These are phyloP conservation scores for Xylocampa areola DNA, from an alignment of 2,888 invertebrate species.

Conservation along the genomic window DNA sequence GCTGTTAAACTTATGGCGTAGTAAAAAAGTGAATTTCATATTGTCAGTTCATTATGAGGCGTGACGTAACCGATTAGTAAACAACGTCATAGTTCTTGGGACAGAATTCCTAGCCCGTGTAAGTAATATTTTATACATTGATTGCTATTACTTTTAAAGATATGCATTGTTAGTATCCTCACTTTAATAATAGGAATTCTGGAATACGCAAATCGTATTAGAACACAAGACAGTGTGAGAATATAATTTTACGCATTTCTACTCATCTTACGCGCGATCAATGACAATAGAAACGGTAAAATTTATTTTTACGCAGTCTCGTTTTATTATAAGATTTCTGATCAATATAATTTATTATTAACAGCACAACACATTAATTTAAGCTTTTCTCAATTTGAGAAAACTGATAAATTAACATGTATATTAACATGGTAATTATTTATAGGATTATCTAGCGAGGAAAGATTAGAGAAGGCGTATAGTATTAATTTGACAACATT, in stretches of 20 bases:
- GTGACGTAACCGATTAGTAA: neutral
- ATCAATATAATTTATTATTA: conserved; percentile 26
- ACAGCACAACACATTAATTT: conserved; percentile 47
- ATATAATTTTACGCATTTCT: conserved; percentile 31
- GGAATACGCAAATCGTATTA: conserved; percentile 24
- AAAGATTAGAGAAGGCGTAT: conserved; percentile 54
- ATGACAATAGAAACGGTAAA: conserved; percentile 32
- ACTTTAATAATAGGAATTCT: conserved; percentile 58
- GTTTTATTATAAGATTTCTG: conserved; percentile 15
- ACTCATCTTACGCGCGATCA: conserved; percentile 38
- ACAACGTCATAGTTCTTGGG: conserved; percentile 18
- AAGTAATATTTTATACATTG: conserved; percentile 60
- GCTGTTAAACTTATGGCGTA: conserved; percentile 35
- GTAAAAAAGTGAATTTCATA: conserved; percentile 36
- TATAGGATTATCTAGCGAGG: conserved; percentile 45
- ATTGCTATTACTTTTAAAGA: conserved; percentile 61
- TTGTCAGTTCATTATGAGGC: conserved; percentile 42
- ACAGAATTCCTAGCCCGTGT: conserved; percentile 57
- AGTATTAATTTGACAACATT: conserved; percentile 42
- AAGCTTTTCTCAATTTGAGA: conserved; percentile 58
- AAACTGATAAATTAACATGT: conserved; percentile 53
- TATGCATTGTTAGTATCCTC: conserved; percentile 61
- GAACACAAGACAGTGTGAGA: conserved; percentile 31
- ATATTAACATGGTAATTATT: conserved; percentile 36
- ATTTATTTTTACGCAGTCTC: conserved; percentile 32